phyloP scores from a whole-genome alignment of 1,140 invertebrate genomes.

The Polypedilum pembai region DNA sequence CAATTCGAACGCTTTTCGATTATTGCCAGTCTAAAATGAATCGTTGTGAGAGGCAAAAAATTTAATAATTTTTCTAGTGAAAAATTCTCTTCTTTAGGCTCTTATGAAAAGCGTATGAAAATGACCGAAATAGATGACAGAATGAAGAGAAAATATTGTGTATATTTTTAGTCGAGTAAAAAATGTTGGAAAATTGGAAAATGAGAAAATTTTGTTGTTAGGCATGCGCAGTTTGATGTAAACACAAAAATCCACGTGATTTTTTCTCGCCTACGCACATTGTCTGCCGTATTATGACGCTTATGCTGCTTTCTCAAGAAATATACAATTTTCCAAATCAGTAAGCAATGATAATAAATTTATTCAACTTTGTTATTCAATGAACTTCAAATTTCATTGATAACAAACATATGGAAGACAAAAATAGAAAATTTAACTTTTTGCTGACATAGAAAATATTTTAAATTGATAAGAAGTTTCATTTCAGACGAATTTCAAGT shows the following conservation, averaged over 20 bases:
- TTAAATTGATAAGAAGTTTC: too few species aligned
- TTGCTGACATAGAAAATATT: too few species aligned
- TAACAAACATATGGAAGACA: too few species aligned
- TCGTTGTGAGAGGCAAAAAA: neutral
- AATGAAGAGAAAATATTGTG: conserved; percentile 16
- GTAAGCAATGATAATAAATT: too few species aligned
- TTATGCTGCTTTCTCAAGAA: too few species aligned
- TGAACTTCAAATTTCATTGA: too few species aligned
- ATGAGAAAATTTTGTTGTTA: neutral
- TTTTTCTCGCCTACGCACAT: neutral
- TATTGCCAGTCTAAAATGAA: neutral
- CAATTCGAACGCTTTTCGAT: neutral
- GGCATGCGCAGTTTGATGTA: neutral
- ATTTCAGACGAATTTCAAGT: too few species aligned
- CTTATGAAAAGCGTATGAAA: conserved; percentile 11
- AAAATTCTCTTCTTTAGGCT: neutral
- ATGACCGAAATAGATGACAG: neutral
- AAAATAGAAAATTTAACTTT: too few species aligned
- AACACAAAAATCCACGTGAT: conserved; percentile 16
- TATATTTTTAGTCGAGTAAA: conserved; percentile 13
- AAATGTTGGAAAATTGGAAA: neutral
- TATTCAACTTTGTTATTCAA: too few species aligned
- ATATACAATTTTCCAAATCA: too few species aligned
- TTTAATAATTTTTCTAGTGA: neutral
- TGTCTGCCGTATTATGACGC: neutral